Evolutionary conservation across 2,113 vertebrate genomes (phyloP), one percentile per base, ranked within the genome.

Genomic region (Mobula birostris): DNA sequence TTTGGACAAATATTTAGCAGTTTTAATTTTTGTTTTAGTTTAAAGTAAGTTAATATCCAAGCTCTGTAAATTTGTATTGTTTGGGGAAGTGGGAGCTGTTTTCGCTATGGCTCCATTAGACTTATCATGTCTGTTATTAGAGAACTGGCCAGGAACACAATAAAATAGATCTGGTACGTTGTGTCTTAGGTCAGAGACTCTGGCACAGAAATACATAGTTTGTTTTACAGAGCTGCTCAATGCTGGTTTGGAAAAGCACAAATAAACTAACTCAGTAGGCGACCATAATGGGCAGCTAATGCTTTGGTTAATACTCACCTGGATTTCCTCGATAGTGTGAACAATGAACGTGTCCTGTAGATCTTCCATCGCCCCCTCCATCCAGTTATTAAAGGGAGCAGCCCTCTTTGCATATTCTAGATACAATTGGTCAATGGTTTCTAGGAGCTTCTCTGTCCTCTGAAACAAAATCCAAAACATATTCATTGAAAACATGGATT

Each of bases 331-430:
- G 19, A 99, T 99, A 95, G 98, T 99, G 96, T 99, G 98, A 95
- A 99, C 99, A 0, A 99, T 99, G 95, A 99, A 99, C 0, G 98
- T 99, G 95, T 99, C 99, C 97, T 99, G 99, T 95, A 99, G 97
- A 95, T 99, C 99, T 94, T 99, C 99, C 99, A 99, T 99, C 92
- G 99, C 99, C 14, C 98, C 98, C 95, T 99, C 99, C 99, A 99
- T 99, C 99, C 99, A 99, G 96, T 99, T 99, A 97, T 99, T 99
- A 97, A 99, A 99, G 58, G 99, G 99, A 0, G 98, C 99, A 0
- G 99, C 98, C 96, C 99, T 97, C 96, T 99, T 99, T 96, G 98
- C 98, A 72, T 99, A 99, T 96, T 99, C 98, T 94, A 99, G 95
- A 96, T 99, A 99, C 94, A 99, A 96, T 94, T 99, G 98, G 96